A percentile compares a stretch with the other conserved stretches of the same genome.
These are phyloP conservation scores for Fulica atra DNA, from an alignment of 2,113 vertebrate species.

Conservation along the genomic window DNA sequence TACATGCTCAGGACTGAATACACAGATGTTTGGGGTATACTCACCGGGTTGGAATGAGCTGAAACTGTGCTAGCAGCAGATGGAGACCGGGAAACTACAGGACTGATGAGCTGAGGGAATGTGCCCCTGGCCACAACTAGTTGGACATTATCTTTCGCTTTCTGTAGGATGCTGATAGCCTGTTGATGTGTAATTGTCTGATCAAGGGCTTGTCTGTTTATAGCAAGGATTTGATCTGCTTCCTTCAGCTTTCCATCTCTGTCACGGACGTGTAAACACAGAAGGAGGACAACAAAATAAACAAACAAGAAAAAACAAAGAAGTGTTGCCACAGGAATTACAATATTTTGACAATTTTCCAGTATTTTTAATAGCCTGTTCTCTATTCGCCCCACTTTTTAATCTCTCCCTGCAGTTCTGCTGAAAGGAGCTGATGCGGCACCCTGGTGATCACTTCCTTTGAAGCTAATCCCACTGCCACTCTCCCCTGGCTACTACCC, in stretches of 20 bases:
- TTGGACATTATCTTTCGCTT: slow-evolving; percentile 86
- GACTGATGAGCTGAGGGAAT: slow-evolving; percentile 86
- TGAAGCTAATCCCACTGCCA: slow-evolving; percentile 46
- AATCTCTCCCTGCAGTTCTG: slow-evolving; percentile 31
- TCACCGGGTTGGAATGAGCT: slow-evolving; percentile 90
- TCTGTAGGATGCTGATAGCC: slow-evolving; percentile 90
- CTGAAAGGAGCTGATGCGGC: not conserved
- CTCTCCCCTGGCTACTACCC: not conserved
- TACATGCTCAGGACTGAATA: not conserved
- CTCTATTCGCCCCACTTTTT: not conserved
- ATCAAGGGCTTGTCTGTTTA: slow-evolving; percentile 89
- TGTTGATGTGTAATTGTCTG: slow-evolving; percentile 94
- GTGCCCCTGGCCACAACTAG: slow-evolving; percentile 89
- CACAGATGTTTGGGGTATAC: not conserved
- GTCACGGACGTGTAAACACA: not conserved
- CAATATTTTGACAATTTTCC: slow-evolving; percentile 16
- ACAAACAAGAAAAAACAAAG: not conserved
- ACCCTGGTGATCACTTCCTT: slow-evolving; percentile 21
- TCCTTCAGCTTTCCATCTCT: slow-evolving; percentile 93
- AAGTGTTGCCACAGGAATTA: slow-evolving; percentile 4
- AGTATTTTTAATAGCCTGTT: slow-evolving; percentile 42
- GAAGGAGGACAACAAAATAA: not conserved
- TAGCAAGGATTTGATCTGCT: slow-evolving; percentile 93
- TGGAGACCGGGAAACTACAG: slow-evolving; percentile 88
- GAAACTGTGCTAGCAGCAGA: slow-evolving; percentile 93